phyloP scores from a whole-genome alignment of 2,113 vertebrate genomes.

The Tenebrosternarchus preto region DNA sequence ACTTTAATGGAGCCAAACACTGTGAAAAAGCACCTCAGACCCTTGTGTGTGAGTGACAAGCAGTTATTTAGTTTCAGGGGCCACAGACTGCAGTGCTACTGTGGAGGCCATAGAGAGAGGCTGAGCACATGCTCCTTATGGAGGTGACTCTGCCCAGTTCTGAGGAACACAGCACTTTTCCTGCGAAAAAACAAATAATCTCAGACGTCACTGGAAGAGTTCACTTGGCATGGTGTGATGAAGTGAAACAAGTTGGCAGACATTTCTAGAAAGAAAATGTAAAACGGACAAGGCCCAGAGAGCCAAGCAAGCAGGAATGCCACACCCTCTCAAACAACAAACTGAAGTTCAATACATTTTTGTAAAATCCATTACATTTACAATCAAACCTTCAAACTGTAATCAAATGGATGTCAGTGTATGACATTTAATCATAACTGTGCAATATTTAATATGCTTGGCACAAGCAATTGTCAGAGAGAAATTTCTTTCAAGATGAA shows the following conservation, averaged over 20 bases:
- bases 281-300: not conserved
- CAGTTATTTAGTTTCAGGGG: not conserved
- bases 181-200: not conserved
- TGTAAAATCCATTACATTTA: not conserved
- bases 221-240: not conserved
- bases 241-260: not conserved
- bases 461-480: no score
- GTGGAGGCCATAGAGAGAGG: constrained; percentile 12
- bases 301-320: not conserved
- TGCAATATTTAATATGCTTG: constrained; percentile 2
- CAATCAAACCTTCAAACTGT: no score
- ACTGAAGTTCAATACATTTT: not conserved
- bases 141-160: not conserved
- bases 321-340: no score
- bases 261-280: not conserved
- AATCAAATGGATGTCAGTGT: no score
- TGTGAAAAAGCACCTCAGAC: constrained; percentile 27
- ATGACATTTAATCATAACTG: not conserved
- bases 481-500: no score
- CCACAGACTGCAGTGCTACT: not conserved
- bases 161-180: not conserved
- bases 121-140: not conserved
- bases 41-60: not conserved
- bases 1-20: not conserved
- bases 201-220: not conserved